Base-by-base conservation (phyloP, 2,888 invertebrate species). In the Apodemia zela region DNA sequence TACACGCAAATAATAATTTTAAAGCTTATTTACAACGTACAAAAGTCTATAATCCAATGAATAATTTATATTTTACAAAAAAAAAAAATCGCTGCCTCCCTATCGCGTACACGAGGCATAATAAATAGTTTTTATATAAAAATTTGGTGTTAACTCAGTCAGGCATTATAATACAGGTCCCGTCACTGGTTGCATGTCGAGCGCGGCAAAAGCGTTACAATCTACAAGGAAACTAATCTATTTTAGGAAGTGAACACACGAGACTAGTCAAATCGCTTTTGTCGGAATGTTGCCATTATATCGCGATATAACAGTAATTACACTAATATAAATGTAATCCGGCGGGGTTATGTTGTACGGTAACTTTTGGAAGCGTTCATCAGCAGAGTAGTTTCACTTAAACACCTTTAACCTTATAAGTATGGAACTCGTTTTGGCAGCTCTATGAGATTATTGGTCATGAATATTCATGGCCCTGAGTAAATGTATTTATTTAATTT, bases 131-230 rank as follows among this genome's bases (percentile, higher is more conserved):
- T 76, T 74, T 68, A 68, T 78, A 80, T 80, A 77, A 79, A 77
- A 83, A 83, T 84, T 87, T 87, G 86, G 87, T 87, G 85, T 87
- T 83, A 77, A 76, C 77, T 85, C 85, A 85, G 85, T 87, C 85
- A 81, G 77, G 80, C 79, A 79, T 78, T 80, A 73, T 71, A 74
- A 78, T 79, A 84, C 83, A 84, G 85, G 85, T 85, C 85, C 85
- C 85, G 80, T 84, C 77, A 77, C 76, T 66, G 47, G 47, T 67
- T 69, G 68, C 62, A 63, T 67, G 69, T 75, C 71, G 76, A 75
- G 74, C 73, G 76, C 74, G 74, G 75, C 73, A 68, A 68, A 71
- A 73, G 71, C 66, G 70, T 72, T 29, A 73, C 72, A 71, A 72
- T 64, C 69, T 72, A 69, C 68, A 66, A 71, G 65, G 69, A 67